Evolutionary conservation across 2,113 vertebrate species (phyloP).

Genomic region (Brienomyrus brachyistius): DNA sequence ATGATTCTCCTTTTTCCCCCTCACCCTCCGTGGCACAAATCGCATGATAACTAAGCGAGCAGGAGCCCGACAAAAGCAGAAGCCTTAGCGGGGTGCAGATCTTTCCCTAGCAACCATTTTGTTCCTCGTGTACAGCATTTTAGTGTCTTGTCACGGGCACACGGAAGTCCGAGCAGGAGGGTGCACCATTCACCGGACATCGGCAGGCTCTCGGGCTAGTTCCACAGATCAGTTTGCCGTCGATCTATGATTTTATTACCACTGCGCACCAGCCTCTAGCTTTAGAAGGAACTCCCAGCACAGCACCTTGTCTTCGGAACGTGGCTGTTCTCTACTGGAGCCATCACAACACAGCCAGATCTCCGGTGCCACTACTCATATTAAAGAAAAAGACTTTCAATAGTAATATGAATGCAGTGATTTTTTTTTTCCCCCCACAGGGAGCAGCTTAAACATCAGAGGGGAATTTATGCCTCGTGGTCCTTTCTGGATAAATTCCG

Average conservation of each 20-base stretch:
- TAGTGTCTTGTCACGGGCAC: background rate
- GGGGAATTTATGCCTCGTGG: background rate
- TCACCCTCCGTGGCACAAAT: background rate
- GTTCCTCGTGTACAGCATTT: background rate
- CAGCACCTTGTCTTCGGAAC: background rate
- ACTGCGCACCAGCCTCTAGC: background rate
- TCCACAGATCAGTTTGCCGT: conserved; percentile 12
- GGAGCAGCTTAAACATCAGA: background rate
- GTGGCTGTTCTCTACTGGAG: background rate
- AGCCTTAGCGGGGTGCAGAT: conserved; percentile 1
- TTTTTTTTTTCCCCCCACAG: background rate
- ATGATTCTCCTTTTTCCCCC: background rate
- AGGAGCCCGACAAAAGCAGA: background rate
- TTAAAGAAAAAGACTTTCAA: background rate
- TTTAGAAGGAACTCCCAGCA: background rate
- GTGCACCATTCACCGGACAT: conserved; percentile 1
- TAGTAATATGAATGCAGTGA: background rate
- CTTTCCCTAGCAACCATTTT: conserved; percentile 16
- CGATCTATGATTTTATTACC: background rate
- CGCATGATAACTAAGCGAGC: background rate
- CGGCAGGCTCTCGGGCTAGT: background rate
- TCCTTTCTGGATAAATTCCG: background rate
- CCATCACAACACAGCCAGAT: background rate
- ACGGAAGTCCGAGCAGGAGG: background rate
- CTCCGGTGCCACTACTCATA: background rate